Evolutionary conservation across 2,888 invertebrate species (phyloP).

Genomic region (Philereme vetulata): DNA sequence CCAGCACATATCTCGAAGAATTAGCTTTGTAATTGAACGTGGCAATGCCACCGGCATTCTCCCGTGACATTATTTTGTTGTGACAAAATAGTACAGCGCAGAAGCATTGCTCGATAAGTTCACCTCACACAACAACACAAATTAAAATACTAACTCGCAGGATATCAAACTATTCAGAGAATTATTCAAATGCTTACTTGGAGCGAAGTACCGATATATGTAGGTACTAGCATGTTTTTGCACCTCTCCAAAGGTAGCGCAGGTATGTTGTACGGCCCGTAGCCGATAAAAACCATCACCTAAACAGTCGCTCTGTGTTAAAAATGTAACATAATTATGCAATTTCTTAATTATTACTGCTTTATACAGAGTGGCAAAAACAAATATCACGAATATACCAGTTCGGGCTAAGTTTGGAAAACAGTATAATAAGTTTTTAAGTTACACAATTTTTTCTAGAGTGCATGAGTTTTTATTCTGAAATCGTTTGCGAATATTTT

Average conservation of each 20-base stretch:
- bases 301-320: slow-evolving; percentile 21
- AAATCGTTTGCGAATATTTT: background rate
- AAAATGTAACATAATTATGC: slow-evolving; percentile 29
- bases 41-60: slow-evolving; percentile 23
- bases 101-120: background rate
- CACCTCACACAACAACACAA: background rate
- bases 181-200: slow-evolving; percentile 9
- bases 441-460: slow-evolving; percentile 3
- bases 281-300: slow-evolving; percentile 24
- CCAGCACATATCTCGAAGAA: slow-evolving; percentile 20
- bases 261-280: slow-evolving; percentile 11
- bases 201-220: background rate
- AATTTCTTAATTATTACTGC: slow-evolving; percentile 32
- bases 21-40: slow-evolving; percentile 17
- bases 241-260: slow-evolving; percentile 3
- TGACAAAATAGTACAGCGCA: slow-evolving; percentile 4
- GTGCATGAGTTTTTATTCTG: background rate
- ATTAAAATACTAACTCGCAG: slow-evolving; percentile 17
- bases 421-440: slow-evolving; percentile 13
- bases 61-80: slow-evolving; percentile 12
- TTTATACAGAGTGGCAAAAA: slow-evolving; percentile 23
- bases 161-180: slow-evolving; percentile 10
- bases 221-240: slow-evolving; percentile 5
- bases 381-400: slow-evolving; percentile 15
- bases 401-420: slow-evolving; percentile 17